These are phyloP conservation scores for Cephus sareptanus DNA, from an alignment of 2,888 invertebrate genomes.

Conservation along the genomic window DNA sequence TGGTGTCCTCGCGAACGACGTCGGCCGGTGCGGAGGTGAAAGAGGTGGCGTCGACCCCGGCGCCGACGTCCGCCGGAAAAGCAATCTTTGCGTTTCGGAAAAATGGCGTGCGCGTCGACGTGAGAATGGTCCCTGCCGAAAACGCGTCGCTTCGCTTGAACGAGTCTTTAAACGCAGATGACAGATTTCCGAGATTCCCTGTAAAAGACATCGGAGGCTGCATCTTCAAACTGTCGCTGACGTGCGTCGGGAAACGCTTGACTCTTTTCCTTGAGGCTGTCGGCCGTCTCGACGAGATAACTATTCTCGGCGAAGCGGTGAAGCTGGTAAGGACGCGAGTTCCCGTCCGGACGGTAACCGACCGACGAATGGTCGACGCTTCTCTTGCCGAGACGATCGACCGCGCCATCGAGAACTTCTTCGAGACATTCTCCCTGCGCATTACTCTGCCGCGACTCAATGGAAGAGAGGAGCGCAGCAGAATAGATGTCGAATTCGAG, in stretches of 20 bases:
- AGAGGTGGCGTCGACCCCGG: slow-evolving; percentile 13
- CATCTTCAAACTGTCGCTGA: slow-evolving; percentile 69
- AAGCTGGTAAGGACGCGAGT: slow-evolving; percentile 67
- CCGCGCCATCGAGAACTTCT: slow-evolving; percentile 70
- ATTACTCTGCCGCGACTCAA: slow-evolving; percentile 55
- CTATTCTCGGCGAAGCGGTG: slow-evolving; percentile 70
- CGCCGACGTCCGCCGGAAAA: slow-evolving; percentile 24
- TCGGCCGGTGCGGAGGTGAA: neutral
- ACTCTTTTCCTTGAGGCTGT: slow-evolving; percentile 70
- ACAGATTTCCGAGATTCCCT: slow-evolving; percentile 69
- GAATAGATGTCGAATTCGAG: slow-evolving; percentile 59
- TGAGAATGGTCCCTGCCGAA: slow-evolving; percentile 46
- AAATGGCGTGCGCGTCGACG: slow-evolving; percentile 53
- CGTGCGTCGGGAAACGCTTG: slow-evolving; percentile 71
- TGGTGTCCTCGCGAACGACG: too few relatives aligned
- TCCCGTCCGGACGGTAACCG: slow-evolving; percentile 15
- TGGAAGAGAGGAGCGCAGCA: slow-evolving; percentile 49
- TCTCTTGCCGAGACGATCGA: slow-evolving; percentile 67
- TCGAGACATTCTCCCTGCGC: slow-evolving; percentile 69
- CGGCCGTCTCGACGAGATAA: slow-evolving; percentile 69
- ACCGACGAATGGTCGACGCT: slow-evolving; percentile 31
- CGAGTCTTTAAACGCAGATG: slow-evolving; percentile 45
- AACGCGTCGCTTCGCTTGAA: slow-evolving; percentile 31
- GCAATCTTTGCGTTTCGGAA: slow-evolving; percentile 51
- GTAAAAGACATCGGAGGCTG: slow-evolving; percentile 66